Conservation (phyloP, 2,888 invertebrate species). For the Eupithecia dodoneata region DNA sequence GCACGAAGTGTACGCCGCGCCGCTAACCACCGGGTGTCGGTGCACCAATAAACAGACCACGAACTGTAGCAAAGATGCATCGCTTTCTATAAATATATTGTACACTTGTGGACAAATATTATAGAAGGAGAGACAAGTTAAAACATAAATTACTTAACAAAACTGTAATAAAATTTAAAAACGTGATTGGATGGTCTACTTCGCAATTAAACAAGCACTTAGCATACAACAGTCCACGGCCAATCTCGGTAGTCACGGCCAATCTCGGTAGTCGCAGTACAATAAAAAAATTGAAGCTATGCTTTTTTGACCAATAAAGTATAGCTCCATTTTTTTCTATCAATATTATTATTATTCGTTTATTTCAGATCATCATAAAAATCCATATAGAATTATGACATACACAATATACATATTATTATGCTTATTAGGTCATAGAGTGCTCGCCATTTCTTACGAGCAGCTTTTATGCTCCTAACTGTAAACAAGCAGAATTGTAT, state of each 20-base stretch:
- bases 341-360: too few relatives aligned
- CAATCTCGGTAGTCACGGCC: too few relatives aligned
- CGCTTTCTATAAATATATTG: slow-evolving; percentile 48
- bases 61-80: slow-evolving; percentile 45
- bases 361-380: too few relatives aligned
- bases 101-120: slow-evolving; percentile 44
- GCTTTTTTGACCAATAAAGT: too few relatives aligned
- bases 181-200: not conserved
- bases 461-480: slow-evolving; percentile 19
- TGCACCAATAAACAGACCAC: slow-evolving; percentile 53
- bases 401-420: too few relatives aligned
- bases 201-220: not conserved
- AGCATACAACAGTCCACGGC: not conserved
- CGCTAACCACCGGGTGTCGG: slow-evolving; percentile 37
- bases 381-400: too few relatives aligned
- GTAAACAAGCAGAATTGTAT: slow-evolving; percentile 46
- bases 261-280: not conserved
- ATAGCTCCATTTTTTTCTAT: too few relatives aligned
- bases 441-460: not conserved
- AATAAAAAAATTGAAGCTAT: too few relatives aligned
- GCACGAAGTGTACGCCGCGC: slow-evolving; percentile 37
- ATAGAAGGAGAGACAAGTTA: not conserved
- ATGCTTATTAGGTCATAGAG: too few relatives aligned
- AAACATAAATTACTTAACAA: not conserved
- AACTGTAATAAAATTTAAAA: not conserved